A percentile compares a stretch with the other conserved stretches of the same genome.
phyloP scores from a whole-genome alignment of 2,113 vertebrate genomes.

The Nesospiza acunhae region DNA sequence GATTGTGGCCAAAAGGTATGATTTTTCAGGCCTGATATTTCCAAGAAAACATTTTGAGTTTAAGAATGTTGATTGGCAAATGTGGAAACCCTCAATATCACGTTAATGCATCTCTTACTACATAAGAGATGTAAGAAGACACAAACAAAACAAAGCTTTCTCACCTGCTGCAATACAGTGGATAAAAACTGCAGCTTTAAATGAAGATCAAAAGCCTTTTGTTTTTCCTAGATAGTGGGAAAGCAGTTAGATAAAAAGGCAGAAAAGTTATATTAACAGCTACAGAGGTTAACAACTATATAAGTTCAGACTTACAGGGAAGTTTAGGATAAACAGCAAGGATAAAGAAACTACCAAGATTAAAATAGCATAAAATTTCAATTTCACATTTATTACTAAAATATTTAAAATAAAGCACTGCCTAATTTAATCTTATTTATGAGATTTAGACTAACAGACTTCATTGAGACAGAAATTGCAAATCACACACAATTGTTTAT shows the following conservation, averaged over 20 bases:
- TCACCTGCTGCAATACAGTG: conserved; percentile 84
- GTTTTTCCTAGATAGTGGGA: conserved; percentile 70
- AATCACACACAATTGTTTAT: neutral
- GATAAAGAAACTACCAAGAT: neutral
- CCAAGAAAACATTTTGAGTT: neutral
- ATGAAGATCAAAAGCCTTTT: conserved; percentile 77
- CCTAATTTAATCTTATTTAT: neutral
- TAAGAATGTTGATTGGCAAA: neutral
- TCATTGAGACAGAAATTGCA: neutral
- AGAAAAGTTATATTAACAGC: conserved; percentile 56
- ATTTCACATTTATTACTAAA: neutral
- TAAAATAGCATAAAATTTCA: neutral
- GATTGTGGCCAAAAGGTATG: neutral
- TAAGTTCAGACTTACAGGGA: conserved; percentile 10
- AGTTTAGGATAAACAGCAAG: neutral
- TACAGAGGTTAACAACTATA: neutral
- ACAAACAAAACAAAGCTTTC: conserved; percentile 52
- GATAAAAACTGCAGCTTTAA: conserved; percentile 83
- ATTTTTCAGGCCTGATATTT: neutral
- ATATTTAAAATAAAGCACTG: neutral
- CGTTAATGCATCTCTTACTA: conserved; percentile 23
- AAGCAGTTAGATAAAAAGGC: conserved; percentile 65
- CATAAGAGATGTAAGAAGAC: neutral
- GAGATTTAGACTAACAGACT: neutral
- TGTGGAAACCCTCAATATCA: conserved; percentile 42